Base-by-base conservation (phyloP, 2,113 vertebrate genomes). In the Eleginops maclovinus region DNA sequence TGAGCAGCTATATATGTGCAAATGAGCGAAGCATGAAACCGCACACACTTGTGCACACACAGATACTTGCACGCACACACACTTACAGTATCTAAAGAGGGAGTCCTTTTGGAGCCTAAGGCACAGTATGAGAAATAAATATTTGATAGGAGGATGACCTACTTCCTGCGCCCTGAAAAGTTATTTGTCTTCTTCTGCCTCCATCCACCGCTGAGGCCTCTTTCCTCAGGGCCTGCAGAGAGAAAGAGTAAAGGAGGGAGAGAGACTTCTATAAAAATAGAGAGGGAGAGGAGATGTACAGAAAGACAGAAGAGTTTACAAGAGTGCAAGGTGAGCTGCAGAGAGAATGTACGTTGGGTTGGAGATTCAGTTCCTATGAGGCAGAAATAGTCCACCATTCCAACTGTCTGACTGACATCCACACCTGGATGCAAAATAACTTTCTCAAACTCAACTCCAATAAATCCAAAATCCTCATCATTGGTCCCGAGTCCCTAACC, bases 111-210 rank as follows among this genome's bases (percentile, higher is more conserved):
- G 81, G 66, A 88, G 91, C 91, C 89, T 74, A 15, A 78, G 88
- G 92, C 90, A 66, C 55, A 81, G 81, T 76, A 24, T 73, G 87
- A 82, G 79, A 82, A 92, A 92, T 92, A 90, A 84, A 92, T 93
- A 92, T 92, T 93, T 93, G 90, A 93, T 92, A 71, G 79, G 84
- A 90, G 79, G 84, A 91, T 49, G 91, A 92, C 91, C 92, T 87
- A 90, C 84, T 91, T 91, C 90, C 86, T 89, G 22, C 81, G 82
- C 82, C 81, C 89, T 90, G 86, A 90, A 91, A 92, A 92, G 82
- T 89, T 91, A 90, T 92, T 91, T 93, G 87, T 91, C 86, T 92
- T 91, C 86, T 91, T 84, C 84, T 88, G 83, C 79, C 75, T 86
- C 56, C 77, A 54, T 79, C 85, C 66, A 68, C 65, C 62, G 41